Evolutionary conservation across 2,113 vertebrate genomes (phyloP).

Genomic region (Heteronetta atricapilla): DNA sequence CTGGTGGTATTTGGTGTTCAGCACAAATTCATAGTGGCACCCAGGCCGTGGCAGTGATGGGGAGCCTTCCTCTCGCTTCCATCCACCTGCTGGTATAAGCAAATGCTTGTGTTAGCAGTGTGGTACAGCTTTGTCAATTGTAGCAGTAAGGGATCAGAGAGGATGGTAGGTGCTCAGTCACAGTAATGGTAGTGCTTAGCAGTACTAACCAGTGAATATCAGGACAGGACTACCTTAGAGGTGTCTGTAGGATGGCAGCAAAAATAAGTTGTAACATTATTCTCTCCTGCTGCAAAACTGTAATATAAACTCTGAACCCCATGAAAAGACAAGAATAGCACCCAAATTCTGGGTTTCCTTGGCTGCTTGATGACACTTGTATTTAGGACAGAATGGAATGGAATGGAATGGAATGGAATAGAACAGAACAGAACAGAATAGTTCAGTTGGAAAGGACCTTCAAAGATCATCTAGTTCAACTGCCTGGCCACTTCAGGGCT

Average conservation of each 20-base stretch:
- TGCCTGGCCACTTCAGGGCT: not conserved
- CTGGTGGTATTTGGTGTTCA: not conserved
- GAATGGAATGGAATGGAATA: not conserved
- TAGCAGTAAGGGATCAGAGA: not conserved
- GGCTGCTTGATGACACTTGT: not conserved
- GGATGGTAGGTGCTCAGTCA: not conserved
- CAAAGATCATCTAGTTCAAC: not conserved
- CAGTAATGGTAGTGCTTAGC: not conserved
- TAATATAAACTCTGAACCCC: not conserved
- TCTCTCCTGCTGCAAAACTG: not conserved
- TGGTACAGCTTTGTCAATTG: not conserved
- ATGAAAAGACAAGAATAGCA: not conserved
- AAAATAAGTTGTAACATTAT: not conserved
- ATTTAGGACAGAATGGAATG: not conserved
- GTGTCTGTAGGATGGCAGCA: not conserved
- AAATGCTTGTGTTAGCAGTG: rapidly evolving
- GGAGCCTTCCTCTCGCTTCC: not conserved
- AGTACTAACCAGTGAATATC: not conserved
- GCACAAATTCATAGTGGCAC: not conserved
- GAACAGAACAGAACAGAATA: not conserved
- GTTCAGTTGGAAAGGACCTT: not conserved
- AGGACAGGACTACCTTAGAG: not conserved
- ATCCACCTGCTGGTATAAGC: not conserved
- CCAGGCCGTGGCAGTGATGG: not conserved
- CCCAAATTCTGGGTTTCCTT: not conserved